phyloP scores from a whole-genome alignment of 2,113 vertebrate genomes.

The Embiotoca jacksoni region DNA sequence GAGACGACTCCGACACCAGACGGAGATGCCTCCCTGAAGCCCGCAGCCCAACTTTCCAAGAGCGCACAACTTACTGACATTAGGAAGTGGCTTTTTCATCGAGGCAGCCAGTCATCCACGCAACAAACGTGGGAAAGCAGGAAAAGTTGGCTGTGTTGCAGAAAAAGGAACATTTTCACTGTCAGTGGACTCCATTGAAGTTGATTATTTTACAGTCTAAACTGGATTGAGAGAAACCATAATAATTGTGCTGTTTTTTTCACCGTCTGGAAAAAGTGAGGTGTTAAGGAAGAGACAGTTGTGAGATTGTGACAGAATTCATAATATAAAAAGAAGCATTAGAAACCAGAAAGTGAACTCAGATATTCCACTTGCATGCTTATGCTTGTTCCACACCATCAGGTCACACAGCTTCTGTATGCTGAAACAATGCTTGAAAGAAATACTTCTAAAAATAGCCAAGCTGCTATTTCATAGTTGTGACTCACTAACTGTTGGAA shows the following conservation, averaged over 20 bases:
- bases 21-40: constrained; percentile 61
- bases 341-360: background rate
- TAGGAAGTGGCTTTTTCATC: constrained; percentile 59
- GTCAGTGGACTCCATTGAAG: too few species aligned
- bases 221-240: background rate
- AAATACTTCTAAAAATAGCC: constrained; percentile 40
- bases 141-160: background rate
- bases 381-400: background rate
- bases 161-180: background rate
- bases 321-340: background rate
- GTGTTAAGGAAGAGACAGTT: too few species aligned
- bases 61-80: constrained; percentile 57
- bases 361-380: background rate
- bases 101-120: constrained; percentile 28
- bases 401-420: constrained; percentile 2
- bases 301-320: too few species aligned
- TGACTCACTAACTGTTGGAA: constrained; percentile 52
- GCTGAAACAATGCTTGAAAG: constrained; percentile 14
- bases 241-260: background rate
- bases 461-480: background rate
- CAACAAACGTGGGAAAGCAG: background rate
- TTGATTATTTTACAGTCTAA: too few species aligned
- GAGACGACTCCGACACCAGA: constrained; percentile 48
- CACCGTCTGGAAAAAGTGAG: too few species aligned
- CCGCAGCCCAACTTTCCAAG: constrained; percentile 67